Evolutionary conservation across 2,797 vertebrate genomes (phyloP), one percentile per base, ranked within the genome.

Genomic region (Sebastolobus altivelis): DNA sequence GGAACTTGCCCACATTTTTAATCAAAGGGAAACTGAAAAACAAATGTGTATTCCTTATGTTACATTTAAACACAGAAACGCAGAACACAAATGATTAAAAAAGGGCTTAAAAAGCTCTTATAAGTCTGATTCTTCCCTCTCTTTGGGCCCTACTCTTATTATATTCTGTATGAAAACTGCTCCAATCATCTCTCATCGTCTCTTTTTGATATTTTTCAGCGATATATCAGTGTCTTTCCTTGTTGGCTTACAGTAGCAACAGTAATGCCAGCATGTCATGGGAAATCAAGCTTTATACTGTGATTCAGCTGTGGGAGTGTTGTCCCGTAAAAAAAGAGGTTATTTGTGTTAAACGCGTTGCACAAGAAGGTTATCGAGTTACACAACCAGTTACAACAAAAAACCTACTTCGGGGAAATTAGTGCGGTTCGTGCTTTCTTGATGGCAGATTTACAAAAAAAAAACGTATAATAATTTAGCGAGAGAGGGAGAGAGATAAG

Each of bases 291-390:
- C 6, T 37, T 69, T 18, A 5, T 20, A 33, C 35, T 20, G 40
- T 62, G 31, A 77, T 69, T 87, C 33, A 43, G 13, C n/a, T 25
- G 31, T 35, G 35, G 49, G 29, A 14, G 9, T 55, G 62, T 46
- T 37, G 70, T 49, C 38, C 16, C 11, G 12, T 33, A 60, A 56
- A 43, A 75, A 67, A 76, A 31, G 7, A 6, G 6, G 4, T 29
- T 59, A 70, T 59, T 75, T 82, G 11, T 68, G 56, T 38, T 81
- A 66, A 83, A 68, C 25, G 12, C 2, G 27, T 73, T 82, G 56
- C 71, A 58, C 72, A 72, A 65, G 14, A 71, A 52, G 0, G 55
- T 14, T 7, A 14, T 16, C 1, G 49, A 10, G 37, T 73, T 76
- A 68, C 74, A 65, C 46, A 73, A 87, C 63, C n/a, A 16, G 58